Evolutionary conservation across 2,888 invertebrate genomes (phyloP), one percentile per base, ranked within the genome.

Genomic region (Coecobrya sp.): DNA sequence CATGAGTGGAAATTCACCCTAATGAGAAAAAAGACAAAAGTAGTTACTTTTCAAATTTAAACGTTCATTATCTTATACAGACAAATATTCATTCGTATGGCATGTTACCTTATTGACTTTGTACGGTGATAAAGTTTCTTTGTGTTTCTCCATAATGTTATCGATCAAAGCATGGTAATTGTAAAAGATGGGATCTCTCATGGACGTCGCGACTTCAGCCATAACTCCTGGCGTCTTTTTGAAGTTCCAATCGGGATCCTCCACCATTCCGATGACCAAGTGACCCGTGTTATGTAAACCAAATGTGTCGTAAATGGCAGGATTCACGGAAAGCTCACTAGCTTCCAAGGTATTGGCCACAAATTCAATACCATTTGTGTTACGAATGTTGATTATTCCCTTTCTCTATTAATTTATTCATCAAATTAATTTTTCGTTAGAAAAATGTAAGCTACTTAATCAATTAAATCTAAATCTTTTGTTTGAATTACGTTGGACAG

Each of bases 101-200:
- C 73, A 45, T 19, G 55, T 82, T 88, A 92, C 92, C 76, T 91
- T 88, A 88, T 49, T 16, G 49, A 81, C 84, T 82, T 86, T 86
- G 79, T 98, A 98, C 2, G 97, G 96, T 0, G 97, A 96, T 45
- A 98, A 96, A 16, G 97, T 97, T 92, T 96, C 96, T 96, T 98
- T 98, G 96, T 97, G 97, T 94, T 97, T 96, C 94, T 97, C 96
- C 96, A 98, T 98, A 55, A 98, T 96, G 94, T 98, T 97, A 42
- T 90, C 90, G 22, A 93, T 65, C 0, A 52, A 30, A 0, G 45
- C 55, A 36, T 93, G 93, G 13, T 87, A 86, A 70, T 62, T 62
- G 52, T 89, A 93, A 73, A 93, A 93, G 8, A 87, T 49, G 1
- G 93, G 93, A 59, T 93, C 93, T 42, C 93, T 59, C 90, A 91